Evolutionary conservation across 1,140 invertebrate species (phyloP).

Genomic region (Diabrotica virgifera): DNA sequence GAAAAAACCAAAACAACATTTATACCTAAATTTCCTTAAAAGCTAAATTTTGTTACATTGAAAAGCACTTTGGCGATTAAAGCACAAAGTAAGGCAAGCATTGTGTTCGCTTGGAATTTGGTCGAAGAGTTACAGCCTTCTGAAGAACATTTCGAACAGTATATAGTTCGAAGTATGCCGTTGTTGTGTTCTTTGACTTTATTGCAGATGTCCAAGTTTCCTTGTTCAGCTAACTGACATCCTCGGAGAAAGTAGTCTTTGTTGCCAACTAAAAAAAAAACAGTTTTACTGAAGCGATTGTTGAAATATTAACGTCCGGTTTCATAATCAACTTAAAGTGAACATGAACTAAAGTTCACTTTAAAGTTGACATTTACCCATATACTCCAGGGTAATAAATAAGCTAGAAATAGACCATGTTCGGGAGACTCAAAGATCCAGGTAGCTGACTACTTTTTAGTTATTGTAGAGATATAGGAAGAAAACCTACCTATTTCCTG

Average conservation of each 20-base stretch:
- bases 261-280: conserved; percentile 33
- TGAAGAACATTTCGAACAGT: conserved; percentile 32
- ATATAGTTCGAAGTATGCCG: conserved; percentile 20
- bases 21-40: not conserved
- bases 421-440: too few species aligned
- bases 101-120: not conserved
- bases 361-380: too few species aligned
- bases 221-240: conserved; percentile 33
- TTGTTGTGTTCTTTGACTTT: conserved; percentile 28
- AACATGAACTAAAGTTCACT: too few species aligned
- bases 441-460: too few species aligned
- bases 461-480: too few species aligned
- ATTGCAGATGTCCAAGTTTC: conserved; percentile 32
- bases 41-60: not conserved
- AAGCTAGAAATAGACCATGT: too few species aligned
- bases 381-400: too few species aligned
- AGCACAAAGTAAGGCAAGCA: not conserved
- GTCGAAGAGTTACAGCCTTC: conserved; percentile 31
- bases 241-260: conserved; percentile 31
- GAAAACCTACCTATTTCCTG: too few species aligned
- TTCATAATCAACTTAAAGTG: too few species aligned
- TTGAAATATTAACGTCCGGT: too few species aligned
- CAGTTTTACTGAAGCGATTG: not conserved
- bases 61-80: not conserved
- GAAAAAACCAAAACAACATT: not conserved